Evolutionary conservation across 2,113 vertebrate species (phyloP), one percentile per base, ranked within the genome.

Genomic region (Psittacula cyanocephala): DNA sequence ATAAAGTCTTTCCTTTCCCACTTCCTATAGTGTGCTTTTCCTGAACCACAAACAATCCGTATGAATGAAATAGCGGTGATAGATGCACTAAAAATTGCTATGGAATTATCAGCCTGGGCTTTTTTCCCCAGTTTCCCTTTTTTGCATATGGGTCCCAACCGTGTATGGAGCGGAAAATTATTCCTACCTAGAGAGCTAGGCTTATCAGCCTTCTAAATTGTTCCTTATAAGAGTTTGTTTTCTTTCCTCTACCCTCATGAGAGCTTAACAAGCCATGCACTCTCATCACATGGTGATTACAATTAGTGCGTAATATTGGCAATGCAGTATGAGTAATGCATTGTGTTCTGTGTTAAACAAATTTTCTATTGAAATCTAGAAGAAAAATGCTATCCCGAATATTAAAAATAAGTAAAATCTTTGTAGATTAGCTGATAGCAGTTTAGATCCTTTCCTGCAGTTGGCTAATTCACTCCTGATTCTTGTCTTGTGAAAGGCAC

Each of bases 211-310:
- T 81, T 83, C 88, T 86, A 74, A 90, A 93, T 78, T 93, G 28
- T 71, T 91, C 74, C 60, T 81, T 71, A 9, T 68, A 71, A 68
- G 23, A 27, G 46, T 62, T 85, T 93, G n/a, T 85, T 96, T 96
- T 84, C 79, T 95, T 94, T 80, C 57, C 46, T 65, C 63, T 67
- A 16, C 50, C 41, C 69, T 94, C 82, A 81, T 1, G 17, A 86
- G 68, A 94, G 29, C 37, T 50, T 91, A 94, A 91, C 47, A 87
- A 95, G 7, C 35, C 53, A 67, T 63, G 33, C 20, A 81, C 20
- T 89, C 46, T 80, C 86, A 93, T 90, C 88, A 81, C 43, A 78
- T 28, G 35, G 64, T 81, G 64, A 93, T 90, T 95, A 89, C 53
- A 91, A 93, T 91, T 83, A 94, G 79, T 27, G 35, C 14, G 4